phyloP scores from a whole-genome alignment of 2,113 vertebrate species.

The Lasiurus borealis region DNA sequence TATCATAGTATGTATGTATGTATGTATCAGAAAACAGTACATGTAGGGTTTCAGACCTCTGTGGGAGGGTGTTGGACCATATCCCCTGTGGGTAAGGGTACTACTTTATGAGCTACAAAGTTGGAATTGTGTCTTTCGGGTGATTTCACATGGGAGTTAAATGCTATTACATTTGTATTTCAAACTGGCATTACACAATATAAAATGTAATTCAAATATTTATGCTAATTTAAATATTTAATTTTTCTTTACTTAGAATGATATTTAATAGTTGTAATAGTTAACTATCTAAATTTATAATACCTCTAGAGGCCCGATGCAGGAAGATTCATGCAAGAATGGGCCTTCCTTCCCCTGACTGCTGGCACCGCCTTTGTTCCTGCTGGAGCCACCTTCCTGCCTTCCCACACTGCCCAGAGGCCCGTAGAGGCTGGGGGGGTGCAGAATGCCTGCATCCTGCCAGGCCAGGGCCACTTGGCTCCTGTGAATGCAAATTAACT shows the following conservation, averaged over 20 bases:
- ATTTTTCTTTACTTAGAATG: background rate
- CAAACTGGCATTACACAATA: constrained; percentile 3
- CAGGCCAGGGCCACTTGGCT: too few species aligned
- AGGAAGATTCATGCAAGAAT: too few species aligned
- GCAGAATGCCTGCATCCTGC: too few species aligned
- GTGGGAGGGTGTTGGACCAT: background rate
- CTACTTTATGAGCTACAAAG: background rate
- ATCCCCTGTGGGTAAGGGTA: background rate
- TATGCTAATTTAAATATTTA: background rate
- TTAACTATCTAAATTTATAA: constrained; percentile 24
- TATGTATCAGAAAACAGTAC: background rate
- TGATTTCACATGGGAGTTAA: background rate
- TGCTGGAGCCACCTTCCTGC: too few species aligned
- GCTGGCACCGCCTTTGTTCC: too few species aligned
- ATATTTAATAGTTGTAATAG: constrained; percentile 22
- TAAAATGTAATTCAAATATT: constrained; percentile 32
- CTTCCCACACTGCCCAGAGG: too few species aligned
- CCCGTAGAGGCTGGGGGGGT: too few species aligned
- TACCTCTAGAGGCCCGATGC: background rate
- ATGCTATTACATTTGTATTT: constrained; percentile 17
- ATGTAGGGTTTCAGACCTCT: background rate
- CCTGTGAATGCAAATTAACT: too few species aligned
- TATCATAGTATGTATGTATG: too few species aligned
- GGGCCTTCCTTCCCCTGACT: too few species aligned
- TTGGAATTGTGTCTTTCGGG: constrained; percentile 30